Evolutionary conservation across 1,140 invertebrate genomes (phyloP).

Genomic region (Formica exsecta): DNA sequence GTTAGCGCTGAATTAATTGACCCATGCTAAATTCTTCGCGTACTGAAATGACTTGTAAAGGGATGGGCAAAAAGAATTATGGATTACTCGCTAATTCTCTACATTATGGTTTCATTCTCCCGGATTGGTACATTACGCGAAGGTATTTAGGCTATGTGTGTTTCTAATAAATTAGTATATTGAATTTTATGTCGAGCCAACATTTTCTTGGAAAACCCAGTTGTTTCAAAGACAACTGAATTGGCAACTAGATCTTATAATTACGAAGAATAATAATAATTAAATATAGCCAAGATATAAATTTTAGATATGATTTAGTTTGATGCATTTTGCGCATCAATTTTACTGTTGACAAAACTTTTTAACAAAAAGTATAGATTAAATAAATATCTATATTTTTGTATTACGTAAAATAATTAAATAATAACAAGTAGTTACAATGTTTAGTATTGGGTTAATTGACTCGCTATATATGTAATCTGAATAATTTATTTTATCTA

Average conservation of each 20-base stretch:
- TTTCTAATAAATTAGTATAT: constrained; percentile 23
- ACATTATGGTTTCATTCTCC: background rate
- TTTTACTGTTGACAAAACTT: background rate
- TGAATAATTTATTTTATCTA: background rate
- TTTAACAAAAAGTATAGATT: background rate
- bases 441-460: background rate
- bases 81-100: constrained; percentile 11
- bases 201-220: background rate
- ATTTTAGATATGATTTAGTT: background rate
- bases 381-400: background rate
- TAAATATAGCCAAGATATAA: background rate
- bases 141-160: background rate
- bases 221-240: background rate
- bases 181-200: background rate
- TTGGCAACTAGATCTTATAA: background rate
- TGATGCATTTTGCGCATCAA: background rate
- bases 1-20: background rate
- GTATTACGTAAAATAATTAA: background rate
- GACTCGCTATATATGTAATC: background rate
- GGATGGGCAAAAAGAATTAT: background rate
- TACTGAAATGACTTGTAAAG: constrained; percentile 27
- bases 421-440: background rate
- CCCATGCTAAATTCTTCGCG: background rate
- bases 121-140: background rate
- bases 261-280: background rate